Evolutionary conservation across 2,888 invertebrate species (phyloP).

Genomic region (Graphium colonna): DNA sequence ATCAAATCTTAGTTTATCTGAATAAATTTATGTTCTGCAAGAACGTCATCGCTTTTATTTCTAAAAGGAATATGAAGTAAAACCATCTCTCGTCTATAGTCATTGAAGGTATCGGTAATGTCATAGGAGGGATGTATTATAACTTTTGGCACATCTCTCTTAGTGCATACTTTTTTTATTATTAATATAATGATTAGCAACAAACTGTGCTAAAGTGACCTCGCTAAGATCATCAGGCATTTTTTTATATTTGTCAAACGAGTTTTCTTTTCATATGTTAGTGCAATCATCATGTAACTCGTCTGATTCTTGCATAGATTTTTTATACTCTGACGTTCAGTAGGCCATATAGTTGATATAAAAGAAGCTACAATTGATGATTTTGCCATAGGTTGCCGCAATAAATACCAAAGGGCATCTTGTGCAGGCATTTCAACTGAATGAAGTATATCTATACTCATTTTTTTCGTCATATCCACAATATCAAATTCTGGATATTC

Average conservation of each 20-base stretch:
- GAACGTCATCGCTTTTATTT: conserved; percentile 22
- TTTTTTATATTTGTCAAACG: conserved; percentile 48
- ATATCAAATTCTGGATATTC: conserved; percentile 37
- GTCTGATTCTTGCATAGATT: conserved; percentile 36
- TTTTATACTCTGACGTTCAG: conserved; percentile 41
- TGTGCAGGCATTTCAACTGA: background rate
- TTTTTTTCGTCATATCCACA: conserved; percentile 30
- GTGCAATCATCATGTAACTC: conserved; percentile 33
- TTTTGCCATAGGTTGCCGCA: conserved; percentile 24
- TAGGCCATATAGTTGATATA: conserved; percentile 35
- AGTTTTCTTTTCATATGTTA: conserved; percentile 49
- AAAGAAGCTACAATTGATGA: conserved; percentile 23
- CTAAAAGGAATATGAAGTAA: conserved; percentile 27
- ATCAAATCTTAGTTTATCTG: conserved; percentile 36
- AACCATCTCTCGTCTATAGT: conserved; percentile 40
- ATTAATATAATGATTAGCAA: conserved; percentile 36
- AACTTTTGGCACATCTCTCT: conserved; percentile 4
- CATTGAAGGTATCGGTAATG: conserved; percentile 32
- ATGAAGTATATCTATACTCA: conserved; percentile 21
- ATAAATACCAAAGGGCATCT: background rate
- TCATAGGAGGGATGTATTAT: conserved; percentile 24
- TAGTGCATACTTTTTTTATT: conserved; percentile 14
- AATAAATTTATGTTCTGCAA: conserved; percentile 23
- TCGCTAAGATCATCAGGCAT: conserved; percentile 39
- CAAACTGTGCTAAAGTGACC: conserved; percentile 45